A percentile compares a stretch with the other conserved stretches of the same genome.
phyloP scores from a whole-genome alignment of 2,888 invertebrate species.

The Pherbina coryleti region DNA sequence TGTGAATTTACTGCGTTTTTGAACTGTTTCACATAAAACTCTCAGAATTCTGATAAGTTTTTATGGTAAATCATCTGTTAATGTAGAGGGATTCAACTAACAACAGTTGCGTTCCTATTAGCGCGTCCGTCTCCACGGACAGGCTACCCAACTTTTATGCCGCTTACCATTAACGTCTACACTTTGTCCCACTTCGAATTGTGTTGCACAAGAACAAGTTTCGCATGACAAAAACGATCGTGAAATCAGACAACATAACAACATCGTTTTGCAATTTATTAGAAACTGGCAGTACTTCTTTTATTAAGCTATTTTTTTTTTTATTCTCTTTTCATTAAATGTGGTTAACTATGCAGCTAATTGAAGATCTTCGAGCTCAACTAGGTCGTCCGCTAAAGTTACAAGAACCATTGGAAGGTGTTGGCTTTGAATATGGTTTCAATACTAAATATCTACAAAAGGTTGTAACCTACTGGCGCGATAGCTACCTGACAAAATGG shows the following conservation, averaged over 20 bases:
- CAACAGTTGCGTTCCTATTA: too few relatives aligned
- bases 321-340: conserved; percentile 3
- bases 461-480: conserved; percentile 84
- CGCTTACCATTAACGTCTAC: neutral
- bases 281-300: neutral
- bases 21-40: too few relatives aligned
- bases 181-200: neutral
- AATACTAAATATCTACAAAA: conserved; percentile 77
- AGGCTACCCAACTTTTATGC: neutral
- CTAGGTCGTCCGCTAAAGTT: conserved; percentile 72
- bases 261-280: conserved; percentile 9
- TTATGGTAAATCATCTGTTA: too few relatives aligned
- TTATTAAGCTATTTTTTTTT: conserved; percentile 6
- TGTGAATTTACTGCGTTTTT: too few relatives aligned
- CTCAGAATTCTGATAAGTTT: too few relatives aligned
- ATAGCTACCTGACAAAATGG: conserved; percentile 79
- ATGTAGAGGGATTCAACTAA: too few relatives aligned
- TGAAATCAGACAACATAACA: neutral
- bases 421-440: conserved; percentile 85
- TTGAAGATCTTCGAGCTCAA: conserved; percentile 74
- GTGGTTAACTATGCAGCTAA: conserved; percentile 64
- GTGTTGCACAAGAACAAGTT: conserved; percentile 2
- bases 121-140: too few relatives aligned
- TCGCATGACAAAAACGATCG: neutral
- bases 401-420: conserved; percentile 75